Evolutionary conservation across 2,113 vertebrate genomes (phyloP), one percentile per base, ranked within the genome.

Genomic region (Xenopus laevis): DNA sequence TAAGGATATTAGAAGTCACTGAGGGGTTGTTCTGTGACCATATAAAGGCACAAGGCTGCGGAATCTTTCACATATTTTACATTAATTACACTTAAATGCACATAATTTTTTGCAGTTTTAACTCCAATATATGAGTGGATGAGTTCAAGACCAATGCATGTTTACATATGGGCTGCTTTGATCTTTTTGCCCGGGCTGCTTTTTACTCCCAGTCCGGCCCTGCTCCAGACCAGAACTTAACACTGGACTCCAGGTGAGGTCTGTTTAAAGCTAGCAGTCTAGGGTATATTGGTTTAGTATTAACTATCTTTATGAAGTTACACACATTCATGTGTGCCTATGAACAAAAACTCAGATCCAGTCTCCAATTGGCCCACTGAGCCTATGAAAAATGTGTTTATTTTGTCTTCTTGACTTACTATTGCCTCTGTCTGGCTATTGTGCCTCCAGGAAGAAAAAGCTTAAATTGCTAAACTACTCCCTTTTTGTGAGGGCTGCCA

Each of bases 331-430:
- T 27, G 23, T 27, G 23, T 77, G 76, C 80, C 79, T 74, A 72
- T 69, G 62, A 65, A 30, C 61, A 44, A 65, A 44, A 73, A 11
- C 52, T 46, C 52, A 75, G 78, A 82, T 84, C 79, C 71, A 71
- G 62, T 71, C 76, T 83, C 83, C 79, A 82, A 72, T 84, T 88
- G 85, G 81, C 88, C 84, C 84, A 59, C 64, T 79, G 74, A 78
- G 74, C 78, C 84, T 78, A 84, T 84, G 80, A 84, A 84, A 87
- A 86, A 71, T 18, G 59, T 88, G 86, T 91, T 92, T 91, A 89
- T 92, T 92, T 92, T 91, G 87, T 89, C 88, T 91, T 87, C 87
- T 85, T 83, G 78, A 84, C 84, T 89, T 86, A 87, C 86, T 87
- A 85, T 86, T 85, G 84, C 86, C 88, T 71, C 55, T 86, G 86